phyloP scores from a whole-genome alignment of 2,888 invertebrate species.

The Pharmacophagus antenor region DNA sequence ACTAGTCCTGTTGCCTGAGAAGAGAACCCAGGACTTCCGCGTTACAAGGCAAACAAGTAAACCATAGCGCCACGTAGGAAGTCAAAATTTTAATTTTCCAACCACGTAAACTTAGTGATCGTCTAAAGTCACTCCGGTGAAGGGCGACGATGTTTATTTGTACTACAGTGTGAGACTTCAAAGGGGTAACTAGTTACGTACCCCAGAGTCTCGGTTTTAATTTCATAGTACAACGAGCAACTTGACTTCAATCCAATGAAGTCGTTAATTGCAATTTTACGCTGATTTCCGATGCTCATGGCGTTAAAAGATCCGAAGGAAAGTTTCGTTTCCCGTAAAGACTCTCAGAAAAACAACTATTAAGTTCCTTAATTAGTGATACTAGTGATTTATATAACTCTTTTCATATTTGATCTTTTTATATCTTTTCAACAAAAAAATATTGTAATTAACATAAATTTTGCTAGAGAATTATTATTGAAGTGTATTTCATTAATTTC shows the following conservation, averaged over 20 bases:
- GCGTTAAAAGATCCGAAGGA: neutral
- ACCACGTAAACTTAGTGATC: neutral
- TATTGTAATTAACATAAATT: too few relatives aligned
- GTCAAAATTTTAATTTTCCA: neutral
- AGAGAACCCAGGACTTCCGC: too few relatives aligned
- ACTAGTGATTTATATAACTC: neutral
- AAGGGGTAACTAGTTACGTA: constrained; percentile 2
- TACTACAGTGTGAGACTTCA: constrained; percentile 1
- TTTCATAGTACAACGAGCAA: constrained; percentile 8
- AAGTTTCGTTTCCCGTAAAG: too few relatives aligned
- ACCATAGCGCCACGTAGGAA: too few relatives aligned
- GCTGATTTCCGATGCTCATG: constrained; percentile 3
- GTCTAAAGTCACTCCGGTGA: neutral
- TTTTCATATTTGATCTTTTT: too few relatives aligned
- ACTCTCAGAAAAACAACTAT: neutral
- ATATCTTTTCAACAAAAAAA: too few relatives aligned
- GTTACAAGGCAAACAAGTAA: too few relatives aligned
- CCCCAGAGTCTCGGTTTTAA: neutral
- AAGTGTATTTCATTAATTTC: too few relatives aligned
- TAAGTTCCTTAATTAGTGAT: neutral
- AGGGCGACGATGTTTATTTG: neutral
- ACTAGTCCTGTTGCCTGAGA: too few relatives aligned
- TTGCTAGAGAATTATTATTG: too few relatives aligned
- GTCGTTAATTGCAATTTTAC: constrained; percentile 5
- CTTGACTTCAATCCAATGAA: constrained; percentile 6